Evolutionary conservation across 2,113 vertebrate genomes (phyloP), one percentile per base, ranked within the genome.

Genomic region (Gadus chalcogrammus): DNA sequence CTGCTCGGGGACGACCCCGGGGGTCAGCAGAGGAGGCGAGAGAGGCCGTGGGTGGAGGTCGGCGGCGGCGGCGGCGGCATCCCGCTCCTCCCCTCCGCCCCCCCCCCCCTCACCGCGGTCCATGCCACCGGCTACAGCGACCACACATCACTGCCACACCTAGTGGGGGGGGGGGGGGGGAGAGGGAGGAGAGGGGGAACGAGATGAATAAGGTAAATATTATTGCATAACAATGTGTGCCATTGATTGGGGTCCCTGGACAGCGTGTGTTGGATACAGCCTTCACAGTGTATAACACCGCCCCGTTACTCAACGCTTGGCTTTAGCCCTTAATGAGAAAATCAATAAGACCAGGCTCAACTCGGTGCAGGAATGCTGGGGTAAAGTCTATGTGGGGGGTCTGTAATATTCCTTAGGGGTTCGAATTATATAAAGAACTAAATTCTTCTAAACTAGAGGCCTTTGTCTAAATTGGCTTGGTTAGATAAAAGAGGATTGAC

Each of bases 81-180:
- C 86, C 88, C 89, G 86, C 65, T 90, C 89, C 86, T 89, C 89
- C 87, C 88, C 88, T 87, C 87, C 87, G 84, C 88, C 89, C 89
- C 85, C 89, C 88, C 88, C 88, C 83, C 87, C 89, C 82, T 90
- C 90, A 91, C 88, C 76, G 67, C 85, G 88, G 88, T 97, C 95
- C 96, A 97, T 97, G 93, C 90, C 90, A 90, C 92, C 92, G 93
- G 92, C 91, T 92, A 95, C 93, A 93, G 87, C 93, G 93, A 94
- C 93, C 89, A 83, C 86, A 91, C 96, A 97, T 97, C 84, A 93
- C 92, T 91, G 91, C 94, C 93, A 92, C 88, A 93, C 95, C 92
- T 88, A 92, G 90, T n/a, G 58, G 53, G 66, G 70, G 61, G 64
- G n/a, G 48, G 24, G 81, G 24, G 72, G 62, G 60, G 15, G 68